These are phyloP conservation scores for Salvelinus alpinus DNA, from an alignment of 2,113 vertebrate species.

Conservation along the genomic window DNA sequence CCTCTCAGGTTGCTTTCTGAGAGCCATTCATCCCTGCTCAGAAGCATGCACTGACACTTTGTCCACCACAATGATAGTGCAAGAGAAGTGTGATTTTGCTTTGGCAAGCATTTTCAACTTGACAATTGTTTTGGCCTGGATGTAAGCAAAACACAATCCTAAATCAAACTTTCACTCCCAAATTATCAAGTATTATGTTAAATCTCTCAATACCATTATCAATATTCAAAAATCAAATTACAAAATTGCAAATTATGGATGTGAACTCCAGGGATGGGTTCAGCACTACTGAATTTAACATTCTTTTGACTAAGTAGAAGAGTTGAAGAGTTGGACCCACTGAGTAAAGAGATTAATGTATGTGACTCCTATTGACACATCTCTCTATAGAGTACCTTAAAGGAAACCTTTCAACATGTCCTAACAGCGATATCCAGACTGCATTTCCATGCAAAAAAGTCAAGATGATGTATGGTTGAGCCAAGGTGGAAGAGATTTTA, in stretches of 20 bases:
- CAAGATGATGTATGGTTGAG: slow-evolving; percentile 79
- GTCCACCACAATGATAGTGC: slow-evolving; percentile 37
- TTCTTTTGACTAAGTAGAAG: slow-evolving; percentile 24
- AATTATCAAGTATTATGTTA: not conserved
- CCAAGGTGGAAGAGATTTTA: slow-evolving; percentile 63
- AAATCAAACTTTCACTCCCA: not conserved
- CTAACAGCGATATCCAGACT: slow-evolving; percentile 59
- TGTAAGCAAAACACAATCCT: not conserved
- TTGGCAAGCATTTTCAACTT: not conserved
- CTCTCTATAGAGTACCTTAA: slow-evolving; percentile 38
- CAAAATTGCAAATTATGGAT: not conserved
- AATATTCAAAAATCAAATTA: not conserved
- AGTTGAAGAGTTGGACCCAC: slow-evolving; percentile 38
- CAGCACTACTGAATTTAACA: slow-evolving; percentile 9
- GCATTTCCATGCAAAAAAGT: slow-evolving; percentile 70
- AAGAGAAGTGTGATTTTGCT: slow-evolving; percentile 5
- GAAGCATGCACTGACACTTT: slow-evolving; percentile 47
- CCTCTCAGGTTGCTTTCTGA: slow-evolving; percentile 46
- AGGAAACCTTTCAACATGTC: slow-evolving; percentile 54
- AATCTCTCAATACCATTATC: not conserved
- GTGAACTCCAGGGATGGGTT: not conserved
- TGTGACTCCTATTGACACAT: slow-evolving; percentile 45
- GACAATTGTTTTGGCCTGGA: not conserved
- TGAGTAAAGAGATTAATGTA: slow-evolving; percentile 46
- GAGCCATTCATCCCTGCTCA: slow-evolving; percentile 50